Base-by-base conservation (phyloP, 2,797 vertebrate genomes). In the Saxicola maurus region DNA sequence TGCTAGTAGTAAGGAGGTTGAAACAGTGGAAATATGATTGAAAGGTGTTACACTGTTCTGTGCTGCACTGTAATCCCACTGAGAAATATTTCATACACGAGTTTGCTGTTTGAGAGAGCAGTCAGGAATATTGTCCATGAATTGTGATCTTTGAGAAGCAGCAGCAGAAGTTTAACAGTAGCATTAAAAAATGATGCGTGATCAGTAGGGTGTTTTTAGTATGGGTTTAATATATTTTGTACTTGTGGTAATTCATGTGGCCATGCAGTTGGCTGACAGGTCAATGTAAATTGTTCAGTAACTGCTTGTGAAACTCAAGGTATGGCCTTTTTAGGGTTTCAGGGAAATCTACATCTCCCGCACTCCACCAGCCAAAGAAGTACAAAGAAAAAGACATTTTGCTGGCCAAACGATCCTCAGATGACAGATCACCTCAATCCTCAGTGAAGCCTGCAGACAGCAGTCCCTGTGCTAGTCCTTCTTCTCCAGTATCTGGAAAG, bases 401-500 rank as follows among this genome's bases (percentile, higher is more conserved):
- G 37, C 94, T 92, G 19, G 92, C 95, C 37, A 98, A 95, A 92
- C 95, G 87, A 79, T 85, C 90, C 31, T 89, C 84, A 38, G 98
- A 98, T 33, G 96, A 98, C 55, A 94, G 76, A 19, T 96, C 96
- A 60, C 97, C 97, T 93, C 97, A 96, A 6, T 95, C 95, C n/a
- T 97, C 97, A 71, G 91, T 95, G 81, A 98, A 95, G 88, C 97
- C 97, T 62, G 91, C 97, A 69, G 97, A 97, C 45, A 97, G 95
- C 72, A 98, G 97, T 60, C 96, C 97, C 7, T 96, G 97, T 91
- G 94, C 94, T 61, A 97, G 97, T 87, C 96, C 97, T 86, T 95
- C 96, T 56, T 95, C 97, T 57, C 94, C 96, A 21, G 65, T 94
- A 12, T 97, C 97, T 90, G 96, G 79, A 95, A 98, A 98, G 98